Base-by-base conservation (phyloP, 2,888 invertebrate genomes). In the Orgyia antiqua region DNA sequence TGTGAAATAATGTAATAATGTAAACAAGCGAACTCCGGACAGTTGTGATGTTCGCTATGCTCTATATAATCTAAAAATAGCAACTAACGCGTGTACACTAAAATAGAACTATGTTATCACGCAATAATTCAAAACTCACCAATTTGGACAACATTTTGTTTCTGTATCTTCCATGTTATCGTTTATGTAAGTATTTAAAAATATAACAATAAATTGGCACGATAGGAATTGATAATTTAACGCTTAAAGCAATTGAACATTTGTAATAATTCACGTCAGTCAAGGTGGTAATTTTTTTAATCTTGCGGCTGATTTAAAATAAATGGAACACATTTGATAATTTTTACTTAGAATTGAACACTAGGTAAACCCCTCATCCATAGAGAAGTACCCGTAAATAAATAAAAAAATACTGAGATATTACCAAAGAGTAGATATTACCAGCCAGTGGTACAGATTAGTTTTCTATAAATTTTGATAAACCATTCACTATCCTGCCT, bases 11-110 rank as follows among this genome's bases (percentile, higher is more conserved):
- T 15, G 15, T 15, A 4, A 37, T 51, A 56, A 68, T 43, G 70
- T 77, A 80, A 80, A 83, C 79, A 78, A 73, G 65, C 63, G 48
- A 43, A 39, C 44, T 45, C 29, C 43, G 53, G 62, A 72, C 69
- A 70, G 67, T 69, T 71, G 72, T 69, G 61, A 52, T 57, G 58
- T 62, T 66, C 60, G 60, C 62, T 63, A 59, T 70, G 79, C 53
- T 80, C 77, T 58, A 75, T 63, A 73, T 73, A 54, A 48, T 72
- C 83, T 82, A 78, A 72, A 80, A 80, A 82, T 84, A 84, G 66
- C 70, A 54, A 54, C 57, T 59, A 76, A 70, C 75, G 68, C 69
- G 70, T 57, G 67, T 57, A 53, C 58, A 52, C 71, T 66, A 55
- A 78, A 83, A 80, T 82, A 82, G 75, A 65, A 65, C 60, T 45